Percentiles rank a stretch among this genome's conserved stretches.
phyloP scores from a whole-genome alignment of 1,140 invertebrate species.

The Cherax quadricarinatus region DNA sequence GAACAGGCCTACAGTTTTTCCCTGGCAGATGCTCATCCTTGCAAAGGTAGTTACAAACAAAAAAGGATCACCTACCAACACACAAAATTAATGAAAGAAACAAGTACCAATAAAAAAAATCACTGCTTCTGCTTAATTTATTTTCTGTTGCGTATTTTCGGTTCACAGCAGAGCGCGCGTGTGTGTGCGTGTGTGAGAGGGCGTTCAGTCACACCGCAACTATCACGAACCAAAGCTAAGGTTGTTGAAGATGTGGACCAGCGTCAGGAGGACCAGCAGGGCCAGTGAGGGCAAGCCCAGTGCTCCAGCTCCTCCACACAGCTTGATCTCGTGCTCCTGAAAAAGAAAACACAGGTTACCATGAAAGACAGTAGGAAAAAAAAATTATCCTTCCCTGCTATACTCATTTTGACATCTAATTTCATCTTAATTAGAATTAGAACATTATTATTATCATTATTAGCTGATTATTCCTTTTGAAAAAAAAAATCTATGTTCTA shows the following conservation, averaged over 20 bases:
- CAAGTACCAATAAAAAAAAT: background rate
- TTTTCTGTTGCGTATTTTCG: background rate
- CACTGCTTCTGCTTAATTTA: conserved; percentile 4
- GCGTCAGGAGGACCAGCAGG: conserved; percentile 6
- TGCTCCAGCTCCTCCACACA: conserved; percentile 59
- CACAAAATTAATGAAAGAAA: background rate
- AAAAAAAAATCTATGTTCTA: too few species aligned
- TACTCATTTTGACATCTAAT: too few species aligned
- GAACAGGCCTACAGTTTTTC: background rate
- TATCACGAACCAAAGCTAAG: conserved; percentile 51
- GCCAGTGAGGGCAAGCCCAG: conserved; percentile 35
- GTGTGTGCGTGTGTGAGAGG: background rate
- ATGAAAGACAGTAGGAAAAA: too few species aligned
- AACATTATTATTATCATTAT: too few species aligned
- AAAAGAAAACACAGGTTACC: background rate
- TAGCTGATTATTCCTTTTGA: too few species aligned
- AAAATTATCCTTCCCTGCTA: too few species aligned
- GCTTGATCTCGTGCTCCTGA: conserved; percentile 58
- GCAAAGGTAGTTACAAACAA: background rate
- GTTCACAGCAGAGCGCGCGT: background rate
- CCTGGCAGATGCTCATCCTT: conserved; percentile 31
- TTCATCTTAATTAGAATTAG: too few species aligned
- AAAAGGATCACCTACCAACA: background rate
- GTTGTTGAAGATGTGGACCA: conserved; percentile 48
- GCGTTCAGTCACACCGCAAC: background rate